Base-by-base conservation (phyloP, 2,888 invertebrate species). In the Latheticus oryzae region DNA sequence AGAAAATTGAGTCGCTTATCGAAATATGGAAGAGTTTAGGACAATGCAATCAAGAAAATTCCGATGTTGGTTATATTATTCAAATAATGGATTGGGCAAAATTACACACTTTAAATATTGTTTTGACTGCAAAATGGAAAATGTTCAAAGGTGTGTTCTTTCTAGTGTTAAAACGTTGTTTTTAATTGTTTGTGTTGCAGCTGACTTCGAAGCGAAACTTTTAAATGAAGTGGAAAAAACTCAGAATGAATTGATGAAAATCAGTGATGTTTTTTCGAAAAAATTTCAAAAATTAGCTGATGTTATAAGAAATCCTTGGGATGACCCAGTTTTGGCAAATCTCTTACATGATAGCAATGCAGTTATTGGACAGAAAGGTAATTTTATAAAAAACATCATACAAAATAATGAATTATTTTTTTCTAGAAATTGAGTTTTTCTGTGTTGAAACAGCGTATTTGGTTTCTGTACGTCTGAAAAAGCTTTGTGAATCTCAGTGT, bases 401-500 rank as follows among this genome's bases (percentile, higher is more conserved):
- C 16, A 1, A 5, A 13, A 15, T 24, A 2, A 15, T 19, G 8
- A 35, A 35, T 13, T 26, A 32, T 42, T 24, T n/a, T 9, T 37
- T 56, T 79, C 57, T 68, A 80, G 80, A 80, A 69, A 67, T 80
- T 71, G 81, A 83, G 64, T 84, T 83, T 71, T 84, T 85, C 63
- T 80, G 81, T 67, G 77, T 79, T 61, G 85, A 86, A 76, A 82
- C 82, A 52, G 83, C 82, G 40, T 82, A 83, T 72, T 75, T 85
- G 66, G 78, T 85, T 61, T 81, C 82, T 38, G 81, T 84, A 73
- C 80, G 86, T 64, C 76, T 86, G 65, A 84, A 83, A 69, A 83
- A 83, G 72, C 76, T 86, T 60, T 83, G 84, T 71, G 84, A 85
- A 75, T 82, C 83, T 61, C 82, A 83, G 66, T 85, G 85, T 76